These are phyloP conservation scores for Zophobas atratus DNA, from an alignment of 1,140 invertebrate genomes.

Conservation along the genomic window DNA sequence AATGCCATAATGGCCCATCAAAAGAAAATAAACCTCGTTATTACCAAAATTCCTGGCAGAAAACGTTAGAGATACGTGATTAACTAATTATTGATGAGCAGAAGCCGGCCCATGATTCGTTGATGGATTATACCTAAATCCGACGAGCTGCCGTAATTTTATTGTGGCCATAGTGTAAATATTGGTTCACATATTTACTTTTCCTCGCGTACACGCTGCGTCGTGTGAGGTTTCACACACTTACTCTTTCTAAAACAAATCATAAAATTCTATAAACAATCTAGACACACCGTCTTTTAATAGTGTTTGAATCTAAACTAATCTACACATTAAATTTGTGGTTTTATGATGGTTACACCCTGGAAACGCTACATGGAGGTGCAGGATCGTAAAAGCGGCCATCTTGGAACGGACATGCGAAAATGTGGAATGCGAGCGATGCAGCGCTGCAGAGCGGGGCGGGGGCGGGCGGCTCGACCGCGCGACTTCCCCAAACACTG, in stretches of 20 bases:
- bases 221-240: constrained; percentile 67
- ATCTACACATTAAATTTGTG: constrained; percentile 54
- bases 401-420: background rate
- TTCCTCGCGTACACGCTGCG: constrained; percentile 55
- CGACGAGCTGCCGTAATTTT: constrained; percentile 53
- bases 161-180: constrained; percentile 58
- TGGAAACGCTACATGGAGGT: constrained; percentile 41
- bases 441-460: too few species aligned
- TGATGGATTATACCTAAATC: constrained; percentile 42
- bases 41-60: constrained; percentile 11
- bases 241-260: constrained; percentile 66
- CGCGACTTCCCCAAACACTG: too few species aligned
- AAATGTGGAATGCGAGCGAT: background rate
- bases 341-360: constrained; percentile 54
- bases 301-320: constrained; percentile 57
- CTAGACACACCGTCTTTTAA: constrained; percentile 59
- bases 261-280: constrained; percentile 66
- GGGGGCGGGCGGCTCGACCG: too few species aligned
- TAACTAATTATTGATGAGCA: constrained; percentile 43
- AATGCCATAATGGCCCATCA: constrained; percentile 8
- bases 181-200: constrained; percentile 60
- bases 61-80: constrained; percentile 18
- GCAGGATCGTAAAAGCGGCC: constrained; percentile 22
- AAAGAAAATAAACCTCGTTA: constrained; percentile 14
- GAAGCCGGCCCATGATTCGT: constrained; percentile 20